These are phyloP conservation scores for Cylindroiulus punctatus DNA, from an alignment of 2,888 invertebrate genomes.

Conservation along the genomic window DNA sequence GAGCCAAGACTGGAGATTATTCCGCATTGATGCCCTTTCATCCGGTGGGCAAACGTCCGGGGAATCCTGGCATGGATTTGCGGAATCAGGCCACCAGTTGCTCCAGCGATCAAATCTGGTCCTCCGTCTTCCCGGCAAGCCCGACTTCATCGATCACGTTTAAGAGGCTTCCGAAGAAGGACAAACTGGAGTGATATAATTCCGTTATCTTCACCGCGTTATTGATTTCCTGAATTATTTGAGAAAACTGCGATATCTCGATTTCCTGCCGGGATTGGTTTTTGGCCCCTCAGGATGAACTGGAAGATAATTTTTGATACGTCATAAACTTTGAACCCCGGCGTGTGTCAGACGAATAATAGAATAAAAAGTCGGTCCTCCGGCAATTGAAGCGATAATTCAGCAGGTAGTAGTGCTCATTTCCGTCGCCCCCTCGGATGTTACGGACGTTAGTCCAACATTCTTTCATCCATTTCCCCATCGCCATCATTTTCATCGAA, in stretches of 20 bases:
- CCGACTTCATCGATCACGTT: neutral
- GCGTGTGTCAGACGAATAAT: neutral
- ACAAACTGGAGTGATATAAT: constrained; percentile 35
- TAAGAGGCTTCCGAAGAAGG: constrained; percentile 5
- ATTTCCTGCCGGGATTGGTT: neutral
- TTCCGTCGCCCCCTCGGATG: neutral
- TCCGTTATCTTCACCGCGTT: neutral
- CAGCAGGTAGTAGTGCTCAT: neutral
- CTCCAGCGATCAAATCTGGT: neutral
- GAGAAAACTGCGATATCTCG: neutral
- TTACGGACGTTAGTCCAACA: neutral
- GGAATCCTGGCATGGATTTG: neutral
- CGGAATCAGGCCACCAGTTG: constrained; percentile 25
- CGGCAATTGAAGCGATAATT: neutral
- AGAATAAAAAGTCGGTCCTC: neutral
- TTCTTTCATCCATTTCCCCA: neutral
- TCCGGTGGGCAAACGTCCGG: neutral
- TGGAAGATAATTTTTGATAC: neutral
- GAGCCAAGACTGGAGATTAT: neutral
- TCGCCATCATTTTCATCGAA: constrained; percentile 39
- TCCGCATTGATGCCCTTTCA: neutral
- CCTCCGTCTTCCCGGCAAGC: neutral
- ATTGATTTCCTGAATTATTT: constrained; percentile 30
- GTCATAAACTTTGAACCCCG: neutral
- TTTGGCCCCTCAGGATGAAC: neutral